Evolutionary conservation across 2,797 vertebrate species (phyloP).

Genomic region (Onychomys torridus): DNA sequence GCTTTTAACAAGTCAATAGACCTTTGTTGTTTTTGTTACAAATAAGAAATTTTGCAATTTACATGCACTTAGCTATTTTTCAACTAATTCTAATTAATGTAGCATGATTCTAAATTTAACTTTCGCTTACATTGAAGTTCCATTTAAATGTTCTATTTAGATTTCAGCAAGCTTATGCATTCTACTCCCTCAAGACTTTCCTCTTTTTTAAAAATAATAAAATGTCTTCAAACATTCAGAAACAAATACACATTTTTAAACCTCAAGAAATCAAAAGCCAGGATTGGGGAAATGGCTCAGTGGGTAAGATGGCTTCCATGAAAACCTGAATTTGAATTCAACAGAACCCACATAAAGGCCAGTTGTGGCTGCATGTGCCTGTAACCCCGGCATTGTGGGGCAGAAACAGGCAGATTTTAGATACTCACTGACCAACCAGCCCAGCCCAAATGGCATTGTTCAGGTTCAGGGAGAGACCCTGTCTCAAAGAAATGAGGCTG

Average conservation of each 20-base stretch:
- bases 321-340: background rate
- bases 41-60: constrained; percentile 51
- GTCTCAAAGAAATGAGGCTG: background rate
- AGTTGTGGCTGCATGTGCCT: background rate
- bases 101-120: constrained; percentile 39
- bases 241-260: constrained; percentile 33
- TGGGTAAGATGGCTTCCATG: background rate
- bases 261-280: background rate
- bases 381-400: background rate
- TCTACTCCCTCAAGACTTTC: constrained; percentile 3
- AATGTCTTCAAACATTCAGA: constrained; percentile 39
- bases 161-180: constrained; percentile 1
- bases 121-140: background rate
- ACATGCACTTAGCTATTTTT: background rate
- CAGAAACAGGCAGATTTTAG: background rate
- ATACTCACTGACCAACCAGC: background rate
- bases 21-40: constrained; percentile 11
- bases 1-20: constrained; percentile 29
- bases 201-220: background rate
- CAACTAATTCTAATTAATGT: constrained; percentile 38
- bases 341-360: background rate
- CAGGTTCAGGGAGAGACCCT: background rate
- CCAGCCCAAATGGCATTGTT: background rate
- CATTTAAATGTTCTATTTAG: constrained; percentile 29
- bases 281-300: too few relatives aligned